These are phyloP conservation scores for Crocuta crocuta DNA, from an alignment of 2,113 vertebrate species.

Conservation along the genomic window DNA sequence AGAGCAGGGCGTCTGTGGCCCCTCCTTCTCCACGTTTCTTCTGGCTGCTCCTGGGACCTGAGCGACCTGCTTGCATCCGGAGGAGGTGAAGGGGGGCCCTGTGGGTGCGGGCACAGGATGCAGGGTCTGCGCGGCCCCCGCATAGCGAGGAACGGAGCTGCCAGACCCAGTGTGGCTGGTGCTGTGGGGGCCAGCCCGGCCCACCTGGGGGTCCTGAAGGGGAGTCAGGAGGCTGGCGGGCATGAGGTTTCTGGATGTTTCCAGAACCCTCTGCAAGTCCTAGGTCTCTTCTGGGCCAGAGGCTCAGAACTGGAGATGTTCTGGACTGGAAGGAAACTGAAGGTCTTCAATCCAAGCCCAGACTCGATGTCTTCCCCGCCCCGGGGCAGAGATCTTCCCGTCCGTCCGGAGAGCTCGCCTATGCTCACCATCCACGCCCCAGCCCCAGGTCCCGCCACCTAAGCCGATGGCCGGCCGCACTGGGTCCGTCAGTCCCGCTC, in stretches of 20 bases:
- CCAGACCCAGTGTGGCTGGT: neutral
- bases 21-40: neutral
- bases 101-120: neutral
- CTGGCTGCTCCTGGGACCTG: neutral
- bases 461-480: neutral
- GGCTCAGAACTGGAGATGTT: neutral
- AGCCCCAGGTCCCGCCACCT: neutral
- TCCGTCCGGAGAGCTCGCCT: neutral
- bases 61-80: neutral
- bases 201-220: neutral
- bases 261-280: neutral
- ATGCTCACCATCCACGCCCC: neutral
- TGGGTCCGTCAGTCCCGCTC: neutral
- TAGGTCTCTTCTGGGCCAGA: neutral
- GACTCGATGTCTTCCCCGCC: neutral
- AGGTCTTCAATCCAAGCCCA: neutral
- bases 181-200: accelerated
- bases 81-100: accelerated
- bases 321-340: neutral
- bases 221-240: neutral
- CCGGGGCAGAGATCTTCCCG: neutral
- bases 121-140: neutral
- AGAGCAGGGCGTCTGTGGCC: neutral
- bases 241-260: neutral
- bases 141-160: neutral